phyloP scores from a whole-genome alignment of 2,797 vertebrate genomes.

The Crocodylus rhombifer region DNA sequence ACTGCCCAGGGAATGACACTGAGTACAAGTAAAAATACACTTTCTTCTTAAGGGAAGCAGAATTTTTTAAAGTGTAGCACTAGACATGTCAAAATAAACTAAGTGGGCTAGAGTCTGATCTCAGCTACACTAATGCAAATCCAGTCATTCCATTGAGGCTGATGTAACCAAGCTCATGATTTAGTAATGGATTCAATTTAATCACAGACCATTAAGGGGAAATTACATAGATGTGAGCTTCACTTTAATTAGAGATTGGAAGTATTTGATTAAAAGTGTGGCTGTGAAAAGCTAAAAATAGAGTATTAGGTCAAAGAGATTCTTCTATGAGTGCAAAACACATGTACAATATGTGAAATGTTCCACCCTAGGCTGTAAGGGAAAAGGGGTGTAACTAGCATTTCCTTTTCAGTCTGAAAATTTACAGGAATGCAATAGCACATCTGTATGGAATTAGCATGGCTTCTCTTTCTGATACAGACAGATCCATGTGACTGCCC shows the following conservation, averaged over 20 bases:
- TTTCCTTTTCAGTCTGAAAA: slow-evolving; percentile 84
- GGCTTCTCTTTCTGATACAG: slow-evolving; percentile 64
- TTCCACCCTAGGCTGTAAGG: slow-evolving; percentile 65
- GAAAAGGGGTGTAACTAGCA: slow-evolving; percentile 78
- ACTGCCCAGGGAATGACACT: neutral
- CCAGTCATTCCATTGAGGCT: neutral
- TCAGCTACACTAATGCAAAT: neutral
- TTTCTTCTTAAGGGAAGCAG: neutral
- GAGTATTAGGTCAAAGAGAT: neutral
- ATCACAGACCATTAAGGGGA: too few species aligned
- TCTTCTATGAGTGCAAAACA: slow-evolving; percentile 41
- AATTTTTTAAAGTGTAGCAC: neutral
- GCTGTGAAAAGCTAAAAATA: neutral
- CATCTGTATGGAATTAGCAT: slow-evolving; percentile 84
- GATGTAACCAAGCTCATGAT: neutral
- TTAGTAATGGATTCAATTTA: too few species aligned
- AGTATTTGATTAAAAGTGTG: neutral
- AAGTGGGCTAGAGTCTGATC: neutral
- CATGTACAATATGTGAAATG: slow-evolving; percentile 67
- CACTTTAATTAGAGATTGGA: neutral
- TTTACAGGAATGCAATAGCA: slow-evolving; percentile 82
- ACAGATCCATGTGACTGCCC: slow-evolving; percentile 73
- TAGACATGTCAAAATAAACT: neutral
- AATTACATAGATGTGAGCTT: neutral
- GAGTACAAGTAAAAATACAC: neutral